Evolutionary conservation across 2,797 vertebrate species (phyloP), one percentile per base, ranked within the genome.

Genomic region (Pantherophis vulpinus): DNA sequence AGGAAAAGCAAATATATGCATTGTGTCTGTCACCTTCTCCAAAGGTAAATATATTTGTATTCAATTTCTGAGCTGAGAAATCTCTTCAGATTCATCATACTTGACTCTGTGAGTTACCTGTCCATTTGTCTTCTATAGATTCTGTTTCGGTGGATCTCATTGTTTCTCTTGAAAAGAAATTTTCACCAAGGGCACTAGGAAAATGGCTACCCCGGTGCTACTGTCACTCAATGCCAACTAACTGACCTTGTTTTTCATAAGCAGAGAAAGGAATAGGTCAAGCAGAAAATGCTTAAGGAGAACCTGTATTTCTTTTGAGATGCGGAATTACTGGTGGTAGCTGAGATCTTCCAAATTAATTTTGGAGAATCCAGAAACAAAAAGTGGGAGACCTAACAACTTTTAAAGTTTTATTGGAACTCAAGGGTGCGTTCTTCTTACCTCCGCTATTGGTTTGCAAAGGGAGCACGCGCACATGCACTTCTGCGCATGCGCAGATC

Each of bases 201-300:
- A 93, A 93, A 90, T 0, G 1, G 91, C 95, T 94, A 94, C 54
- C 70, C 27, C 61, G 37, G 3, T 94, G 94, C 47, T 60, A n/a
- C 87, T 86, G 6, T 86, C 55, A 87, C 1, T 0, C 95, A 95
- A 14, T 93, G 51, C 92, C 89, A 9, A 90, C 96, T 96, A 90
- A 91, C 94, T 97, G 96, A 97, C 96, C 96, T 97, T 96, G 97
- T 96, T 97, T 97, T 96, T 97, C 96, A 74, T 97, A 95, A 0
- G 92, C 51, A 96, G 96, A 96, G 95, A 97, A 97, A 97, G 97
- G 97, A 97, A 96, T 96, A 97, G 96, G 96, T 97, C 97, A 97
- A 97, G 97, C 96, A 97, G 95, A 96, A 97, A 97, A 95, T 93
- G 95, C 95, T 97, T 96, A 95, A 97, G 95, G 96, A 97, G 95